A percentile compares a stretch with the other conserved stretches of the same genome.
These are phyloP conservation scores for Ischnus inquisitorius DNA, from an alignment of 2,888 invertebrate genomes.

Conservation along the genomic window DNA sequence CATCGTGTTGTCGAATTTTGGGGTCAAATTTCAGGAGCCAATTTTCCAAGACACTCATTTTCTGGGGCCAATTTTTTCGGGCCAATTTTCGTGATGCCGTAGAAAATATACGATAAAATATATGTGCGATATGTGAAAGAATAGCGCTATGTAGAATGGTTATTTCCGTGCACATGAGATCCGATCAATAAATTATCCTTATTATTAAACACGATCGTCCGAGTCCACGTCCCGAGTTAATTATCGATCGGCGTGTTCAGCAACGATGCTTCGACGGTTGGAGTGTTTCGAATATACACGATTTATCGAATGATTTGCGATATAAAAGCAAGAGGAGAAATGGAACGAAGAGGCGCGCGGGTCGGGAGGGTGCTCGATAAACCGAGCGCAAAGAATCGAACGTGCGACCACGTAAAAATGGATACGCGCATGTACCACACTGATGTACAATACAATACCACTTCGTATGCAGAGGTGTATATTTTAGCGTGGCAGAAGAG, in stretches of 20 bases:
- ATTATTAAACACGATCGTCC: too few species aligned
- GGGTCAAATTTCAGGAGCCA: too few species aligned
- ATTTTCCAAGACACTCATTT: too few species aligned
- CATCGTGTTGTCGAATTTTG: too few species aligned
- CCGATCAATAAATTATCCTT: too few species aligned
- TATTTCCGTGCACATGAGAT: too few species aligned
- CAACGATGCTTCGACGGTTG: not conserved
- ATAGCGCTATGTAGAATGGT: too few species aligned
- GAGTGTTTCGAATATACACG: slow-evolving; percentile 47
- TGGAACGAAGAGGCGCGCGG: slow-evolving; percentile 11
- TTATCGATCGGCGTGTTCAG: not conserved
- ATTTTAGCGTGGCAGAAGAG: not conserved
- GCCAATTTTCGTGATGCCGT: too few species aligned
- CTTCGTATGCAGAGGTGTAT: slow-evolving; percentile 20
- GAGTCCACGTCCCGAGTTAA: not conserved
- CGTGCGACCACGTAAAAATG: slow-evolving; percentile 14
- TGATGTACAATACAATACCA: slow-evolving; percentile 5
- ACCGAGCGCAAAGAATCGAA: slow-evolving; percentile 44
- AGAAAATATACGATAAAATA: too few species aligned
- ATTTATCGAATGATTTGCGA: slow-evolving; percentile 51
- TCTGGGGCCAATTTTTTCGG: too few species aligned
- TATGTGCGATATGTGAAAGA: too few species aligned
- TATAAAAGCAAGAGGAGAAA: slow-evolving; percentile 26
- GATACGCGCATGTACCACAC: slow-evolving; percentile 4
- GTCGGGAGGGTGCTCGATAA: slow-evolving; percentile 40